Conservation (phyloP, 2,888 invertebrate species). For the Oscheius sp. region DNA sequence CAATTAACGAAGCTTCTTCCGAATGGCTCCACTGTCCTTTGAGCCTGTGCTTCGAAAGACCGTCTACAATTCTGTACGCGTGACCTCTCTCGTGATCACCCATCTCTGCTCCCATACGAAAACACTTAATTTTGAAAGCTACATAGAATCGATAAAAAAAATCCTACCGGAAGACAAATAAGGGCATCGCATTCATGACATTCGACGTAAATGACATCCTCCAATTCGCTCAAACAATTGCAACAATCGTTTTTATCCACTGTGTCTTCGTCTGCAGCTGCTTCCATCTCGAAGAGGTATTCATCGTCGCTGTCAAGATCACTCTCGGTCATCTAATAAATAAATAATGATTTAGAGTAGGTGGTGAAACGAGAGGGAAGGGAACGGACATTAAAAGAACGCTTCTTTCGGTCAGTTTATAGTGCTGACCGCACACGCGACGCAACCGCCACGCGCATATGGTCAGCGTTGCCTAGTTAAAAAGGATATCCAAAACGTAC, state of each 20-base stretch:
- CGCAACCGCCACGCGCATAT: conserved; percentile 19
- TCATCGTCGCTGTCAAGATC: conserved; percentile 3
- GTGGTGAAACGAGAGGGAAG: background rate
- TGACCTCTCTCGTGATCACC: conserved; percentile 61
- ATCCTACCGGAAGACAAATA: conserved; percentile 45
- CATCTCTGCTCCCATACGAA: conserved; percentile 62
- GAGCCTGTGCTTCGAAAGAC: conserved; percentile 9
- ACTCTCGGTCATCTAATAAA: background rate
- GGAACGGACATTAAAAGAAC: too few species aligned
- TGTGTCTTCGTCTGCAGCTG: background rate
- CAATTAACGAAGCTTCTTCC: conserved; percentile 51
- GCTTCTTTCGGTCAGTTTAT: conserved; percentile 5
- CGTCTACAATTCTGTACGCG: conserved; percentile 54
- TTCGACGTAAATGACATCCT: conserved; percentile 37
- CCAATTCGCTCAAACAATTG: background rate
- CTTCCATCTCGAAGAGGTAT: background rate
- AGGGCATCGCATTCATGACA: conserved; percentile 44
- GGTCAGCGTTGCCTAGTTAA: background rate
- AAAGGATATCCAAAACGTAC: background rate
- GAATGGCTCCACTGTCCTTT: conserved; percentile 38
- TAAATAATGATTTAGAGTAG: background rate
- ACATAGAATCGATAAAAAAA: background rate
- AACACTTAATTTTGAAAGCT: conserved; percentile 53
- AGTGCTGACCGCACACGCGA: conserved; percentile 24
- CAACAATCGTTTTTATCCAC: conserved; percentile 4